A percentile compares a stretch with the other conserved stretches of the same genome.
These are phyloP conservation scores for Helleia helle DNA, from an alignment of 2,888 invertebrate species.

Conservation along the genomic window DNA sequence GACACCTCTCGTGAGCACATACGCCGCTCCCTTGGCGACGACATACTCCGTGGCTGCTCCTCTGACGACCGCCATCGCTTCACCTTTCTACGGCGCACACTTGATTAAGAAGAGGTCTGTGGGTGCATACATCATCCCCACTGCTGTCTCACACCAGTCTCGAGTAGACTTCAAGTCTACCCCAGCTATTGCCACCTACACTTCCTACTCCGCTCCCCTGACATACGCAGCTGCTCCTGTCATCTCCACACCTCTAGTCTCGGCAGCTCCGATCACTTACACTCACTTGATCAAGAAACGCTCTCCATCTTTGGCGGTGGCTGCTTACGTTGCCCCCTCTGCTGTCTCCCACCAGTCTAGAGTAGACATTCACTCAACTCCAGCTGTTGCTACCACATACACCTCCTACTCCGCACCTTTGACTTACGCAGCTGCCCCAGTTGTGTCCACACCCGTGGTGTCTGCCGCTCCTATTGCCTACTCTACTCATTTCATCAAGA, in stretches of 20 bases:
- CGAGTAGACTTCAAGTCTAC: slow-evolving; percentile 3
- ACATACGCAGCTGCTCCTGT: slow-evolving; percentile 14
- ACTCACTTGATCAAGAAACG: slow-evolving; percentile 48
- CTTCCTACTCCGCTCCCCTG: slow-evolving; percentile 28
- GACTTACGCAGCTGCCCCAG: slow-evolving; percentile 13
- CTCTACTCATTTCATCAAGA: slow-evolving; percentile 44
- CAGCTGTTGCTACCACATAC: slow-evolving; percentile 25
- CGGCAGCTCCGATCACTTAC: slow-evolving; percentile 31
- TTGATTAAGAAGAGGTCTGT: slow-evolving; percentile 45
- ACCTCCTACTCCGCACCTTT: slow-evolving; percentile 28
- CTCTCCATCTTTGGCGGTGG: slow-evolving; percentile 29
- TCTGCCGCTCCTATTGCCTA: slow-evolving; percentile 31
- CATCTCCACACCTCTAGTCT: slow-evolving; percentile 28
- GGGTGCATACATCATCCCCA: slow-evolving; percentile 15
- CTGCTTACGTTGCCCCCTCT: slow-evolving; percentile 26
- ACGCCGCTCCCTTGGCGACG: slow-evolving; percentile 20
- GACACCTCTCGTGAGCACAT: slow-evolving; percentile 27
- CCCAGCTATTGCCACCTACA: slow-evolving; percentile 24
- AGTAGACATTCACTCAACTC: slow-evolving; percentile 2
- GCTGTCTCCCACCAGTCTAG: slow-evolving; percentile 18
- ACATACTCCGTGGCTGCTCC: slow-evolving; percentile 20
- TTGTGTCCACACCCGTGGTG: slow-evolving; percentile 28
- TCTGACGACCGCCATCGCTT: slow-evolving; percentile 17
- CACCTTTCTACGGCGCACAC: slow-evolving; percentile 34
- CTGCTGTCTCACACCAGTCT: slow-evolving; percentile 20